Conservation (phyloP, 2,113 vertebrate species). For the Nematolebias whitei region DNA sequence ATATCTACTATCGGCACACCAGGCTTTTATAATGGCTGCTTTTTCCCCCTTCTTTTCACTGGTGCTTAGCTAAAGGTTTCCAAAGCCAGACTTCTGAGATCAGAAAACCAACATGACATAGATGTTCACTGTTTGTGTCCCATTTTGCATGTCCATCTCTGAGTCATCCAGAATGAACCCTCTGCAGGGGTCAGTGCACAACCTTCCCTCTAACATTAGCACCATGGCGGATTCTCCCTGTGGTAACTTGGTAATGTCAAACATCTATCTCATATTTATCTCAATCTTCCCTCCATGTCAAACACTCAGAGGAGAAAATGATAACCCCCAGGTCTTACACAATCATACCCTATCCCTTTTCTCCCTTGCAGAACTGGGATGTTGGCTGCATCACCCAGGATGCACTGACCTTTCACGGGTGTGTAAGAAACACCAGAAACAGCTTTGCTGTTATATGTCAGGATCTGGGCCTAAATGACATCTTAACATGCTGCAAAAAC, state of each 20-base stretch:
- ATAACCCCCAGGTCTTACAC: slow-evolving; percentile 54
- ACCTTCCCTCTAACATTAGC: slow-evolving; percentile 65
- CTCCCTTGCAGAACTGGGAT: slow-evolving; percentile 28
- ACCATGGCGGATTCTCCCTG: slow-evolving; percentile 50
- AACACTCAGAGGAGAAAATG: slow-evolving; percentile 26
- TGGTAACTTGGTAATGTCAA: slow-evolving; percentile 63
- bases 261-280: slow-evolving; percentile 18
- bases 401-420: slow-evolving; percentile 57
- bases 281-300: slow-evolving; percentile 33
- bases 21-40: background rate
- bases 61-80: slow-evolving; percentile 16
- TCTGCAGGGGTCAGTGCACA: slow-evolving; percentile 47
- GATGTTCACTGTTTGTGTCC: slow-evolving; percentile 46
- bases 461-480: slow-evolving; percentile 31
- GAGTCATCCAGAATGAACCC: slow-evolving; percentile 63
- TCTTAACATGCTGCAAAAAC: slow-evolving; percentile 8
- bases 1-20: background rate
- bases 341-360: slow-evolving; percentile 44
- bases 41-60: slow-evolving; percentile 15
- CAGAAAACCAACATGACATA: slow-evolving; percentile 47
- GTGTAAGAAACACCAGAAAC: slow-evolving; percentile 47
- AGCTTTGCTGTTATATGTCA: slow-evolving; percentile 25
- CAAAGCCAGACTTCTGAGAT: slow-evolving; percentile 18
- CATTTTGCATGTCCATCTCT: slow-evolving; percentile 50
- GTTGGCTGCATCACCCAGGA: slow-evolving; percentile 35